A percentile compares a stretch with the other conserved stretches of the same genome.
Conservation (phyloP, 2,888 invertebrate species). For the Folsomia candida region DNA sequence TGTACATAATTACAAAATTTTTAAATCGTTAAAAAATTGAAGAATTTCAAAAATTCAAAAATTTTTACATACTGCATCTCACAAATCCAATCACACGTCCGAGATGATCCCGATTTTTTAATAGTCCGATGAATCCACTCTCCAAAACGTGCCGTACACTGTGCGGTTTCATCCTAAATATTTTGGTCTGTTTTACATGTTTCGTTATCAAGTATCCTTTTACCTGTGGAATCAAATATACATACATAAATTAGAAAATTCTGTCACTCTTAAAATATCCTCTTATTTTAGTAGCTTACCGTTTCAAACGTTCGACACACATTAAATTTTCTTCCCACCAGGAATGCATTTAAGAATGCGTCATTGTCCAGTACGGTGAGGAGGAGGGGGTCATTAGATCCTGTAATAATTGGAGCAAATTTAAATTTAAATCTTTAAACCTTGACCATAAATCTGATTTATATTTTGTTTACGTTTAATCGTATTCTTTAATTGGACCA, state of each 20-base stretch:
- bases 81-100: slow-evolving; percentile 19
- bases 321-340: slow-evolving; percentile 11
- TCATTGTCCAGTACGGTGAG: slow-evolving; percentile 3
- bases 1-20: no score
- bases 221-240: neutral
- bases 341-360: neutral
- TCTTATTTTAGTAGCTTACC: neutral
- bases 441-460: neutral
- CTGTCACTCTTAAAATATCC: neutral
- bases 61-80: neutral
- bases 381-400: neutral
- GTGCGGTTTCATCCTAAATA: slow-evolving; percentile 6
- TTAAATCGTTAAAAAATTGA: no score
- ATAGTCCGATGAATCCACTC: slow-evolving; percentile 33
- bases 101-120: slow-evolving; percentile 28
- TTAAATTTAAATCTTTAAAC: no score
- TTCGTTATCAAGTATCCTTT: slow-evolving; percentile 6
- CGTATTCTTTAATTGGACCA: neutral
- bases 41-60: neutral
- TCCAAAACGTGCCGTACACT: slow-evolving; percentile 33
- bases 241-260: neutral
- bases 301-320: slow-evolving; percentile 12
- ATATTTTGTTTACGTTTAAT: neutral
- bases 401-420: neutral
- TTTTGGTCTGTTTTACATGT: neutral